Base-by-base conservation (phyloP, 2,113 vertebrate species). In the Cyprinus carpio region DNA sequence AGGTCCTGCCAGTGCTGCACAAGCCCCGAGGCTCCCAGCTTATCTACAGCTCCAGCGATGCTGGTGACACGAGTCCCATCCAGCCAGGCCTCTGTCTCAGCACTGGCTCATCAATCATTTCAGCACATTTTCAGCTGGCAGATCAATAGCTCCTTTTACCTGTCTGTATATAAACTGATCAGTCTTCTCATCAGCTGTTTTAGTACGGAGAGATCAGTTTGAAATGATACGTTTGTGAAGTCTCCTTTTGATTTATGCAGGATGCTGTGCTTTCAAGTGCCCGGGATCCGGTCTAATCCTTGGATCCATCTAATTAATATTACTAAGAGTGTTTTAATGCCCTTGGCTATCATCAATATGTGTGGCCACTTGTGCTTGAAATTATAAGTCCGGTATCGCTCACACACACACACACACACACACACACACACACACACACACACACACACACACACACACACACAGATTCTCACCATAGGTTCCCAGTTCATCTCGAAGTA, bases 281-380 rank as follows among this genome's bases (percentile, higher is more conserved):
- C 40, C 10, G 37, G 37, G 37, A 40, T 40, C 37, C 37, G 43
- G 11, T 43, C 25, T 46, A 43, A 69, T 65, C 65, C 82, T 74
- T 34, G 37, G 56, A 62, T 87, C 49, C 58, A 49, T 43, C 74
- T 67, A 10, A 84, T 87, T 78, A 56, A 82, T 78, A 87, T 92
- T 90, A 89, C 88, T 88, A 58, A 60, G 79, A 40, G 81, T 79
- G 75, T 86, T 86, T 84, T 90, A 83, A 83, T 88, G 90, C 77
- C 91, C 78, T 25, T 60, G 67, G 31, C 91, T 93, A 83, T 92
- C 90, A 94, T 94, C 89, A 87, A 90, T 92, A 92, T 91, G 89
- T 92, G 89, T 85, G 86, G 90, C 89, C 92, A 91, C 91, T 92
- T 91, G 89, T 90, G 90, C 58, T 76, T 75, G 81, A 85, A 90